Base-by-base conservation (phyloP, 2,113 vertebrate genomes). In the Oryzias celebensis region DNA sequence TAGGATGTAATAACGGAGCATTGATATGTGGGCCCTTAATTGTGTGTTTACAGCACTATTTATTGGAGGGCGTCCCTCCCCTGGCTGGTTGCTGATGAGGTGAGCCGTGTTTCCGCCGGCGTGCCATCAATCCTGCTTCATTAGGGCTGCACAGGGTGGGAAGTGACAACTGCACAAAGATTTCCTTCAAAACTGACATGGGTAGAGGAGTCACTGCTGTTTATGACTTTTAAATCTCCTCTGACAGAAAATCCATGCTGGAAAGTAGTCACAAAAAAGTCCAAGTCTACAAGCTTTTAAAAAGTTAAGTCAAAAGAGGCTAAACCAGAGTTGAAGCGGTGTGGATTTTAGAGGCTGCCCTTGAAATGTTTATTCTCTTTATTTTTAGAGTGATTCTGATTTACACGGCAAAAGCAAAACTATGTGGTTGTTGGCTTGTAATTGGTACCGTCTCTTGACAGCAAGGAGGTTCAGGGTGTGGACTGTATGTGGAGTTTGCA, bases 21-120 rank as follows among this genome's bases (percentile, higher is more conserved):
- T 68, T 77, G 77, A 83, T 87, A 87, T 80, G 78, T 80, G 73
- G 79, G 81, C 75, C 68, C 67, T 78, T 90, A 90, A 90, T 89
- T 90, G 85, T 87, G 78, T 90, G 84, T 87, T 90, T 89, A 82
- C 76, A 55, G 73, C 80, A 83, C 71, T 86, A 88, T 88, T 90
- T 89, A 88, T 85, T 88, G 81, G 74, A 72, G 74, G 79, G 77
- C 28, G 41, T 82, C 74, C 64, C 58, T 84, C 78, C 80, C 71
- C 53, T 56, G 78, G 82, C 74, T 76, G 66, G 66, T 79, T 26
- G 79, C 74, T 87, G 86, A 86, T 87, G 84, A 90, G 86, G 70
- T 85, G 82, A 82, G 73, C 62, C 36, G 73, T 82, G 68, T 80
- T 81, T 81, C 73, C 48, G 75, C 75, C 52, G 67, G 71, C 65